A percentile compares a stretch with the other conserved stretches of the same genome.
These are phyloP conservation scores for Otus sunia DNA, from an alignment of 2,113 vertebrate genomes.

Conservation along the genomic window DNA sequence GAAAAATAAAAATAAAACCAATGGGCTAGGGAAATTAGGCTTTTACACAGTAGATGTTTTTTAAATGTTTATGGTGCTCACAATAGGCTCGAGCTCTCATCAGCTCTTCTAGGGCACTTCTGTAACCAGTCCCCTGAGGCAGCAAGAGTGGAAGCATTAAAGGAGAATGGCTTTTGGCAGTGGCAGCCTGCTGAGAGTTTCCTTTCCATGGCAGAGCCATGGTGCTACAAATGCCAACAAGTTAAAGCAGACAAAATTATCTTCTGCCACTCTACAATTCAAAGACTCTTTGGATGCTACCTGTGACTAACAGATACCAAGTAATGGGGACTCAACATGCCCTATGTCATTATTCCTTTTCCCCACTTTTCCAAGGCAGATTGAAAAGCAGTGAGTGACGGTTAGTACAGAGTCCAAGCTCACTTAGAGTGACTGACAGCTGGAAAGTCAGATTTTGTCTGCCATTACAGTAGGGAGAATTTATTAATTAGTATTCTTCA, in stretches of 20 bases:
- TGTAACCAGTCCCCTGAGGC: neutral
- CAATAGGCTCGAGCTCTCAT: neutral
- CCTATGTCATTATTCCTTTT: neutral
- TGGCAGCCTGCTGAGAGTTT: neutral
- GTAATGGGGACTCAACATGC: neutral
- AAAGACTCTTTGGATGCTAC: neutral
- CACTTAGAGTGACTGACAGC: neutral
- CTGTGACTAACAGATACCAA: neutral
- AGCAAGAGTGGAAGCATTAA: neutral
- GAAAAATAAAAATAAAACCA: slow-evolving; percentile 27
- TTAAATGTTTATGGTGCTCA: slow-evolving; percentile 5
- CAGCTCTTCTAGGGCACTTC: neutral
- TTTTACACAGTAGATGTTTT: neutral
- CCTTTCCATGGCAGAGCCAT: neutral
- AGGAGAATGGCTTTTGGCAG: neutral
- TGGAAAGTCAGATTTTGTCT: neutral
- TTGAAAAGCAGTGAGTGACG: neutral
- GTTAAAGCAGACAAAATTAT: neutral
- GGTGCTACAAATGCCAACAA: neutral
- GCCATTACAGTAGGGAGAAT: neutral
- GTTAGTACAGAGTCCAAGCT: neutral
- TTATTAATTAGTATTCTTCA: neutral
- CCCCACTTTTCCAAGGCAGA: neutral
- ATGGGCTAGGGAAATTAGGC: neutral
- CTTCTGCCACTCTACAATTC: neutral